These are phyloP conservation scores for Alentia gelatinosa DNA, from an alignment of 2,888 invertebrate genomes.

Conservation along the genomic window DNA sequence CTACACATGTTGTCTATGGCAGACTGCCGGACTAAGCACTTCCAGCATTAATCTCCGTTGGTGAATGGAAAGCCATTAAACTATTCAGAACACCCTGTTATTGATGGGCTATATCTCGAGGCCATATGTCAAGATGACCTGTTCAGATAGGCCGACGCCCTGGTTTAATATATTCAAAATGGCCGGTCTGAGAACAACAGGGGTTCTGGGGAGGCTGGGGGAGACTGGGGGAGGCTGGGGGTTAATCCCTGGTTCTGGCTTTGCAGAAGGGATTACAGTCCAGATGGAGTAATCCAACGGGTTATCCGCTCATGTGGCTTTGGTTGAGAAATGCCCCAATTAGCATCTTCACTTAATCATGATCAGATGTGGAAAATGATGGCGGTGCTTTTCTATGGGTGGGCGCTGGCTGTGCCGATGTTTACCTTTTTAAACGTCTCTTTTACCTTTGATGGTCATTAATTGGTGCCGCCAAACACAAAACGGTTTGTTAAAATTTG, in stretches of 20 bases:
- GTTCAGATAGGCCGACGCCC: background rate
- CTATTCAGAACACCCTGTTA: background rate
- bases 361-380: too few relatives aligned
- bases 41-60: too few relatives aligned
- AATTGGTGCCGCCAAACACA: too few relatives aligned
- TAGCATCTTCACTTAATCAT: too few relatives aligned
- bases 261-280: background rate
- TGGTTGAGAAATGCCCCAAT: background rate
- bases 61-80: background rate
- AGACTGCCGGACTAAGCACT: too few relatives aligned
- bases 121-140: conserved; percentile 14
- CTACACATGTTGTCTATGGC: too few relatives aligned
- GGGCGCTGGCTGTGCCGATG: too few relatives aligned
- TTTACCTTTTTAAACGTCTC: too few relatives aligned
- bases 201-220: background rate
- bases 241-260: background rate
- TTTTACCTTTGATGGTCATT: too few relatives aligned
- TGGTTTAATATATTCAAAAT: background rate
- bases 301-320: background rate
- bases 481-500: too few relatives aligned
- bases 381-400: too few relatives aligned
- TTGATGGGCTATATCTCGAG: background rate
- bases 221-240: background rate
- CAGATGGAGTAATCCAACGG: background rate
- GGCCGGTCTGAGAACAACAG: background rate